These are phyloP conservation scores for Triplophysa tibetana DNA, from an alignment of 2,113 vertebrate species.

Conservation along the genomic window DNA sequence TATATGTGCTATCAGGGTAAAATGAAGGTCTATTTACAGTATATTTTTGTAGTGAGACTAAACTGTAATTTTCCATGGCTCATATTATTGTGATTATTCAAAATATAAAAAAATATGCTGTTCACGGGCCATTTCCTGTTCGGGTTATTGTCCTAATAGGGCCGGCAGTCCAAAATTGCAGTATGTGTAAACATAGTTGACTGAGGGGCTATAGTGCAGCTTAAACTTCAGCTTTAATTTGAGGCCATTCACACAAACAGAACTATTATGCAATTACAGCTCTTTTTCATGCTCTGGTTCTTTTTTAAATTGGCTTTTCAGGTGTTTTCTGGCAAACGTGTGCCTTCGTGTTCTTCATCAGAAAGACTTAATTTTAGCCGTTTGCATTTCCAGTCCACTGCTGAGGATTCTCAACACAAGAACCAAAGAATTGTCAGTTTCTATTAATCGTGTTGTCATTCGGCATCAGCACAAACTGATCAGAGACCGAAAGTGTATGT, in stretches of 20 bases:
- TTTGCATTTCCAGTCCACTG: slow-evolving; percentile 8
- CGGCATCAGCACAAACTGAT: slow-evolving; percentile 12
- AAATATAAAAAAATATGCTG: neutral
- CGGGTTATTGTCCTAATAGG: slow-evolving; percentile 17
- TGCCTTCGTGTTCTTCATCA: neutral
- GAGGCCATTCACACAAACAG: slow-evolving; percentile 26
- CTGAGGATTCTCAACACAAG: slow-evolving; percentile 15
- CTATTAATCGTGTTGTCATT: slow-evolving; percentile 16
- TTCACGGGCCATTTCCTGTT: neutral
- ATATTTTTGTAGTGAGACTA: neutral
- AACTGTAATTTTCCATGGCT: slow-evolving; percentile 7
- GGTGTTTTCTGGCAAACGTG: neutral
- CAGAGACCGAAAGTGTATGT: slow-evolving; percentile 1
- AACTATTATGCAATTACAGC: slow-evolving; percentile 19
- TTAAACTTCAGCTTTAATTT: slow-evolving; percentile 29
- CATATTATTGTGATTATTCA: slow-evolving; percentile 3
- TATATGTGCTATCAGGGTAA: neutral
- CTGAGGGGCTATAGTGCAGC: slow-evolving; percentile 6
- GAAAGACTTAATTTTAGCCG: slow-evolving; percentile 13
- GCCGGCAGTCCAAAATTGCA: neutral
- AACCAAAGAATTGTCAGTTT: slow-evolving; percentile 27
- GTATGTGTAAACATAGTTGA: slow-evolving; percentile 21
- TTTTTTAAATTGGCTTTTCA: slow-evolving; percentile 11
- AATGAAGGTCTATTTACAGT: neutral
- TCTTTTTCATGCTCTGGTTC: slow-evolving; percentile 8